A percentile compares a stretch with the other conserved stretches of the same genome.
These are phyloP conservation scores for Hydractinia echinata DNA, from an alignment of 30 jellyfish, hydroid and myxozoan genomes.

Conservation along the genomic window DNA sequence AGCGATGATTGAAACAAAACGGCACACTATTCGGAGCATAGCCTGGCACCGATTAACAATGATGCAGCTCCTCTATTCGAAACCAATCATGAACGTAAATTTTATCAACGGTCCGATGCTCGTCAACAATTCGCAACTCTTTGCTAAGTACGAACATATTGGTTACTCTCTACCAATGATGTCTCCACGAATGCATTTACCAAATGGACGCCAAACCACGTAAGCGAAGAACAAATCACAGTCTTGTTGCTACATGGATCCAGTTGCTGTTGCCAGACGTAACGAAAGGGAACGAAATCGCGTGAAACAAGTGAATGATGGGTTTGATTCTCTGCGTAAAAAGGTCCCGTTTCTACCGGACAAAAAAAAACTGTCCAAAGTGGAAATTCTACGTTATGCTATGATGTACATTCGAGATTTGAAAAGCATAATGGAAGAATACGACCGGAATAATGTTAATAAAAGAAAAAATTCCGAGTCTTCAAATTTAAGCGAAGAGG, in stretches of 20 bases:
- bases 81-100: slow-evolving; percentile 12
- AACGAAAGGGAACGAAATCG: slow-evolving; percentile 94
- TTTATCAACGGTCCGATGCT: slow-evolving; percentile 9
- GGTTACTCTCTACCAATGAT: slow-evolving; percentile 15
- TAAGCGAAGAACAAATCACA: slow-evolving; percentile 62
- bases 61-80: slow-evolving; percentile 33
- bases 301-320: slow-evolving; percentile 91
- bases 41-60: background rate
- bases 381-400: slow-evolving; percentile 84
- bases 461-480: slow-evolving; percentile 32
- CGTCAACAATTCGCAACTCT: slow-evolving; percentile 15
- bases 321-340: slow-evolving; percentile 74
- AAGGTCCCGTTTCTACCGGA: slow-evolving; percentile 84
- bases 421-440: slow-evolving; percentile 59
- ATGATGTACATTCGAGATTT: slow-evolving; percentile 73
- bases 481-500: too few species aligned
- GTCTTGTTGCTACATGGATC: slow-evolving; percentile 94
- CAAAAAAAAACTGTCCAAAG: slow-evolving; percentile 82
- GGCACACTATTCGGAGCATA: background rate
- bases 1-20: slow-evolving; percentile 3
- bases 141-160: slow-evolving; percentile 29
- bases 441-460: slow-evolving; percentile 35
- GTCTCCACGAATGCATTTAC: slow-evolving; percentile 14
- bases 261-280: slow-evolving; percentile 92
- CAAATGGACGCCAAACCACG: slow-evolving; percentile 44